These are phyloP conservation scores for Heliconius himera DNA, from an alignment of 1,140 invertebrate genomes.

Conservation along the genomic window DNA sequence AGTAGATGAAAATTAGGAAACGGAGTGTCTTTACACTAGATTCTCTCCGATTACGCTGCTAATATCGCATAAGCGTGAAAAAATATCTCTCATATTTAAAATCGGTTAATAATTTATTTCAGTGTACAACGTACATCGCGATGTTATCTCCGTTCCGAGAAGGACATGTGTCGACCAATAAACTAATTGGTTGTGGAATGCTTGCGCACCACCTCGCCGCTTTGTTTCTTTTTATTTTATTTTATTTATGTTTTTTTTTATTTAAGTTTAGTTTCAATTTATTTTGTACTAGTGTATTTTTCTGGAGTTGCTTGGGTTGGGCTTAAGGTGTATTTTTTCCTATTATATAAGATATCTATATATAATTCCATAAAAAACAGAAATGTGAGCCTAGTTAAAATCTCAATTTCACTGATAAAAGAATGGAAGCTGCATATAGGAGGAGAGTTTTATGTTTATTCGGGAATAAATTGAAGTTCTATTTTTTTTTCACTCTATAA, in stretches of 20 bases:
- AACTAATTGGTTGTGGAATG: constrained; percentile 77
- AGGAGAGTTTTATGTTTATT: too few species aligned
- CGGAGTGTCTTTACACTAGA: too few species aligned
- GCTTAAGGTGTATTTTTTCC: background rate
- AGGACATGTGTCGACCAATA: constrained; percentile 79
- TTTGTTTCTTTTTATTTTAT: constrained; percentile 55
- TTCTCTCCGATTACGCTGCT: too few species aligned
- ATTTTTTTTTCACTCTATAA: too few species aligned
- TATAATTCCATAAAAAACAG: too few species aligned
- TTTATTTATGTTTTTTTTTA: background rate
- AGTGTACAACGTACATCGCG: background rate
- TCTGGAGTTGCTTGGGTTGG: background rate
- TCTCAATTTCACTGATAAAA: too few species aligned
- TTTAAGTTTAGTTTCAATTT: constrained; percentile 29
- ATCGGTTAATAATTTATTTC: constrained; percentile 3
- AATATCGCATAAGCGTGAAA: too few species aligned
- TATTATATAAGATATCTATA: background rate
- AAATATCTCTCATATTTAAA: background rate
- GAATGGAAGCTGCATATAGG: too few species aligned
- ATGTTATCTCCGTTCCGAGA: constrained; percentile 74
- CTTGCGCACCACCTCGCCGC: constrained; percentile 48
- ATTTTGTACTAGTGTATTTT: constrained; percentile 7
- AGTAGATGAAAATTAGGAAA: too few species aligned
- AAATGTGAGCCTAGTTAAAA: background rate
- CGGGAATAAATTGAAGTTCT: too few species aligned